phyloP scores from a whole-genome alignment of 2,113 vertebrate species.

The Macquaria australasica region DNA sequence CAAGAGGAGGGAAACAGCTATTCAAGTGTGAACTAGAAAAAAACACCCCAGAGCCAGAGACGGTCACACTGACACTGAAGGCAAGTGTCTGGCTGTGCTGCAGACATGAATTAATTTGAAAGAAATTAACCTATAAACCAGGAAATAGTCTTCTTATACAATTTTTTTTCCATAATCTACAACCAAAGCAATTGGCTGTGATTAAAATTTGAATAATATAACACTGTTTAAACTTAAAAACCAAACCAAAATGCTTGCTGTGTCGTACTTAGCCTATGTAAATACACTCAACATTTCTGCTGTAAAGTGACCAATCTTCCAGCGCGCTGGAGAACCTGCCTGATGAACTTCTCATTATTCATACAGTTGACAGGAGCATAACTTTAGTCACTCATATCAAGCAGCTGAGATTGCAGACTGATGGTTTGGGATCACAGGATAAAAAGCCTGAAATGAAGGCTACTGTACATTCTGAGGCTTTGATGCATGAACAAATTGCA shows the following conservation, averaged over 20 bases:
- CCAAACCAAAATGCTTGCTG: neutral
- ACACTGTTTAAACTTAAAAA: neutral
- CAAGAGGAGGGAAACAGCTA: slow-evolving; percentile 43
- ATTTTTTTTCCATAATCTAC: neutral
- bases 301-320: neutral
- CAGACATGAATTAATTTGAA: slow-evolving; percentile 25
- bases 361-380: neutral
- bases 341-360: slow-evolving; percentile 17
- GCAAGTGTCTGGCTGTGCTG: slow-evolving; percentile 23
- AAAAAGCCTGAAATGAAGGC: neutral
- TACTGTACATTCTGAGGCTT: slow-evolving; percentile 21
- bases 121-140: slow-evolving; percentile 19
- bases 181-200: neutral
- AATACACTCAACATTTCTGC: neutral
- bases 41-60: slow-evolving; percentile 42
- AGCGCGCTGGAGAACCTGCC: neutral
- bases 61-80: slow-evolving; percentile 34
- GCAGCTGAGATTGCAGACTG: slow-evolving; percentile 2
- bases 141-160: neutral
- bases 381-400: slow-evolving; percentile 10
- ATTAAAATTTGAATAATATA: slow-evolving; percentile 15
- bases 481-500: slow-evolving; percentile 10
- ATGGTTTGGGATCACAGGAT: neutral
- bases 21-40: slow-evolving; percentile 57
- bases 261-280: neutral